A percentile compares a stretch with the other conserved stretches of the same genome.
phyloP scores from a whole-genome alignment of 2,113 vertebrate genomes.

The Cettia cetti region DNA sequence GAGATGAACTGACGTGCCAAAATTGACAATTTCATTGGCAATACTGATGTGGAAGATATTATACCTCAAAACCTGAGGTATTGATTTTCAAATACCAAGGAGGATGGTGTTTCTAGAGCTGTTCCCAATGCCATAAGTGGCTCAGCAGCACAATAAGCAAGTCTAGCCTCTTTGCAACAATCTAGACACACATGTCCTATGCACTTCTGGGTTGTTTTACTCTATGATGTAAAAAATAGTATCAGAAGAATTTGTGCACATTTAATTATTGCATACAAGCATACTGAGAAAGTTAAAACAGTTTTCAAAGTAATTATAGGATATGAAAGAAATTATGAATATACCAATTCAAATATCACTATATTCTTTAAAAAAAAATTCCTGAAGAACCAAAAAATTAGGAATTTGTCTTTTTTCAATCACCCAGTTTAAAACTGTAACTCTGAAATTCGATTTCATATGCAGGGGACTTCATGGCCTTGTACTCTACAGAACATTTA shows the following conservation, averaged over 20 bases:
- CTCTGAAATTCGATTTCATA: not conserved
- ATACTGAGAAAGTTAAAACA: not conserved
- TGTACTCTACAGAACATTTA: not conserved
- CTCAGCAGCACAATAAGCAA: not conserved
- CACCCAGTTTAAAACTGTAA: not conserved
- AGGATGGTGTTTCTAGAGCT: not conserved
- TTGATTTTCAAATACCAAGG: not conserved
- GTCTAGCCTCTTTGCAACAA: not conserved
- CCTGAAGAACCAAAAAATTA: not conserved
- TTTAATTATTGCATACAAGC: not conserved
- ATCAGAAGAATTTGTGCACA: not conserved
- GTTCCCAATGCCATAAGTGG: not conserved
- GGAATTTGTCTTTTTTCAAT: not conserved
- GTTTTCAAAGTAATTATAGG: not conserved
- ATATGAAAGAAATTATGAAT: not conserved
- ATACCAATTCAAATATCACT: not conserved
- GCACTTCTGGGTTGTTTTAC: not conserved
- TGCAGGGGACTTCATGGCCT: not conserved
- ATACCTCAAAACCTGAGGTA: not conserved
- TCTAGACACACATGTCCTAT: not conserved
- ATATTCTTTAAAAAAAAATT: not conserved
- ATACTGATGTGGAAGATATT: not conserved
- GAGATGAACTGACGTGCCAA: not conserved
- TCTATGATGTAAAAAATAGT: not conserved
- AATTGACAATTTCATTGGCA: not conserved